Base-by-base conservation (phyloP, 2,888 invertebrate species). In the Neoitamus cyanurus region DNA sequence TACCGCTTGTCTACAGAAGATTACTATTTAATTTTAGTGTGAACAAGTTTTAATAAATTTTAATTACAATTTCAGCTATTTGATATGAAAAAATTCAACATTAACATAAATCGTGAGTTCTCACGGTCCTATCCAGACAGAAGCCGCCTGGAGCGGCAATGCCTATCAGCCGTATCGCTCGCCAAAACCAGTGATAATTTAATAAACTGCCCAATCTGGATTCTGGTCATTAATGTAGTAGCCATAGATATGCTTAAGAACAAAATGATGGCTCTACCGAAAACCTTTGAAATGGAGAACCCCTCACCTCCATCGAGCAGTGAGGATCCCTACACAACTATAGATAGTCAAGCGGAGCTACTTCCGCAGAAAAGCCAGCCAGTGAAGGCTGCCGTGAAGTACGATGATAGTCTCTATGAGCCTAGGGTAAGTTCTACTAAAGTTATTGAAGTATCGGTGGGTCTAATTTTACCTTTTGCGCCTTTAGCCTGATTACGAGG, bases 241-340 rank as follows among this genome's bases (percentile, higher is more conserved):
- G 96, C 96, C 87, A 92, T 96, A 89, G 95, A 96, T 89, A 94
- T 95, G 94, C 92, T 96, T 87, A 94, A 94, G 90, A 93, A 94
- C 86, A 94, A 94, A 90, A 90, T 95, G 86, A 85, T 90, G 85
- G 94, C 94, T 89, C 34, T 86, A n/a, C 86, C 86, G 70, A 85
- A 85, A 83, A 25, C 83, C 20, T 85, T 82, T 25, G 83, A 84
- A 48, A 72, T 72, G 13, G 84, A 86, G 31, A 86, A 84, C 68
- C 89, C 89, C 83, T 88, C 89, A 15, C 88, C 89, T 15, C 87
- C 89, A 75, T 87, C 88, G 15, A 85, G 87, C 31, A 88, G 89
- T 86, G 91, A 91, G 86, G 91, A 91, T 89, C 91, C 91, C 3
- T 91, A 91, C 77, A 91, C 91, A 78, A 91, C 91, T 0, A 91